Conservation (phyloP, 2,797 vertebrate species). For the Scarus forsteni region DNA sequence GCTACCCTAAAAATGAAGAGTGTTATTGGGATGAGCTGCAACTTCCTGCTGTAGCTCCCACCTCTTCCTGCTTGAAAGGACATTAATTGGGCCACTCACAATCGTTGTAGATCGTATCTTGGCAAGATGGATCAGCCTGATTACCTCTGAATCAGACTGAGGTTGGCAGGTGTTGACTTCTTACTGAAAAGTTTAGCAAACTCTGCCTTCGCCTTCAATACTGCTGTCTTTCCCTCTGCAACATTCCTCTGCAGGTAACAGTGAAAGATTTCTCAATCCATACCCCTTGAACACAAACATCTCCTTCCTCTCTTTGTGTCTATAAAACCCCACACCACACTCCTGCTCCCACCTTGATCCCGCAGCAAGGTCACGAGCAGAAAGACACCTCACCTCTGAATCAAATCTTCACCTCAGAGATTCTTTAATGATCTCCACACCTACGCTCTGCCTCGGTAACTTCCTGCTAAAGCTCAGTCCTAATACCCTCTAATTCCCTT, state of each 20-base stretch:
- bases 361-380: conserved; percentile 30
- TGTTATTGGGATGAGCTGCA: no score
- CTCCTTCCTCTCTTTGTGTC: neutral
- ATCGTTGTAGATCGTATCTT: no score
- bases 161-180: no score
- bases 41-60: no score
- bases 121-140: no score
- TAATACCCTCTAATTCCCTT: conserved; percentile 28
- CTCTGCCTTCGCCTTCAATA: no score
- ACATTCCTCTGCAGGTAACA: neutral
- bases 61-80: no score
- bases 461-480: conserved; percentile 17
- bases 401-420: conserved; percentile 30
- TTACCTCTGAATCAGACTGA: no score
- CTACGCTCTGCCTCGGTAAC: conserved; percentile 20
- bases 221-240: no score
- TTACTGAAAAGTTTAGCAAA: no score
- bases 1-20: no score
- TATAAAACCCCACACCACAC: neutral
- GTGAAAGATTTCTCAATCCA: neutral
- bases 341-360: conserved; percentile 10
- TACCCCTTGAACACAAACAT: neutral
- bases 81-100: no score
- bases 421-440: conserved; percentile 40
- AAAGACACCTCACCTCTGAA: conserved; percentile 12